A percentile compares a stretch with the other conserved stretches of the same genome.
phyloP scores from a whole-genome alignment of 2,888 invertebrate genomes.

The Dasysyrphus tricinctus region DNA sequence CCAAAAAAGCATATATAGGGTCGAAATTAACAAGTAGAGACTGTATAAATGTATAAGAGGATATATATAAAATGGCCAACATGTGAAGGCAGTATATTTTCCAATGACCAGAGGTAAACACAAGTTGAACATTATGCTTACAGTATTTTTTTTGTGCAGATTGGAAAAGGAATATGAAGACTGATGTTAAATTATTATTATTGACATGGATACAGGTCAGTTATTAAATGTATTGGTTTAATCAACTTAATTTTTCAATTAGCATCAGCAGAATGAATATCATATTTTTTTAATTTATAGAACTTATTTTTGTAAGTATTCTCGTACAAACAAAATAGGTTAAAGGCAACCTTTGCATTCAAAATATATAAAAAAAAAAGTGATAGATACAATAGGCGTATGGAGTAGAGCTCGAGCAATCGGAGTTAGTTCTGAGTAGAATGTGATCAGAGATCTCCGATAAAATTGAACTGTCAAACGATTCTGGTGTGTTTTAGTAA shows the following conservation, averaged over 20 bases:
- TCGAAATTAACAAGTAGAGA: slow-evolving; percentile 26
- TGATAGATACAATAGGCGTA: no score
- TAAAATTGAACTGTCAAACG: no score
- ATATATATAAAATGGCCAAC: neutral
- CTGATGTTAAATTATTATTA: slow-evolving; percentile 2
- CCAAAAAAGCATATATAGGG: slow-evolving; percentile 33
- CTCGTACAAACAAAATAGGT: no score
- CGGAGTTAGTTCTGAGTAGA: no score
- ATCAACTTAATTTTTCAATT: neutral
- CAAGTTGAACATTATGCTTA: slow-evolving; percentile 33
- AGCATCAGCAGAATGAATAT: neutral
- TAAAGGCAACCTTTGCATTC: no score
- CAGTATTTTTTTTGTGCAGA: neutral
- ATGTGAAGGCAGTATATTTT: neutral
- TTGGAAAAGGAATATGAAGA: neutral
- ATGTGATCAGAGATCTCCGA: no score
- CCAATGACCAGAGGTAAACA: slow-evolving; percentile 29
- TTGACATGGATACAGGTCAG: slow-evolving; percentile 16
- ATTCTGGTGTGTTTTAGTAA: no score
- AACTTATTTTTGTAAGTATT: no score
- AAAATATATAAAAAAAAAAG: no score
- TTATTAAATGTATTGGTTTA: neutral
- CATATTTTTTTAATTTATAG: no score
- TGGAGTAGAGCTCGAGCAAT: no score
- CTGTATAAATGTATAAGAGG: slow-evolving; percentile 1